Conservation (phyloP, 2,888 invertebrate species). For the Drosophila fulvimacula region DNA sequence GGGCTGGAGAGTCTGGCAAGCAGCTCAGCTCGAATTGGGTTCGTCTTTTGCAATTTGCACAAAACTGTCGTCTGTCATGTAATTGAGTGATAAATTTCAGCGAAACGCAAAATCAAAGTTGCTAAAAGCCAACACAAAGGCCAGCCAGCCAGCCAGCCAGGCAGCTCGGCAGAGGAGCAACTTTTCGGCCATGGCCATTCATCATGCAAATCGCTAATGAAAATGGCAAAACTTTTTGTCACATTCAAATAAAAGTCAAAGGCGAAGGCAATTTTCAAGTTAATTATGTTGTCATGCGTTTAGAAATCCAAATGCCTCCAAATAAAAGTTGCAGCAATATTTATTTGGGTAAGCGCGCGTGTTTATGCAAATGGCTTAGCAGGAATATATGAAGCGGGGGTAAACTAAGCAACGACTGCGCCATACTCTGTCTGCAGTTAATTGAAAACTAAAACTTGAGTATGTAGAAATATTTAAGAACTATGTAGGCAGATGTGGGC, state of each 20-base stretch:
- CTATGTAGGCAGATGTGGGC: not conserved
- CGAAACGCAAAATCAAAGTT: constrained; percentile 54
- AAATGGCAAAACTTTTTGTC: constrained; percentile 35
- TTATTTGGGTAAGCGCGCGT: constrained; percentile 4
- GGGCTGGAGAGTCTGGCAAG: constrained; percentile 17
- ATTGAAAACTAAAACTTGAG: not conserved
- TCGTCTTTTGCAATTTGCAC: constrained; percentile 17
- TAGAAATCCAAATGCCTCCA: constrained; percentile 38
- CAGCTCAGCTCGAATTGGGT: constrained; percentile 17
- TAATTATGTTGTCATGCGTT: constrained; percentile 73
- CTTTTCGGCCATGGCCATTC: constrained; percentile 52
- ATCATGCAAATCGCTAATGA: constrained; percentile 45
- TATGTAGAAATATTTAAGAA: no score
- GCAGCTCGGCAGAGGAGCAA: constrained; percentile 24
- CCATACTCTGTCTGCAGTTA: not conserved
- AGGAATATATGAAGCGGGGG: not conserved
- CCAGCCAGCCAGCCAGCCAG: not conserved
- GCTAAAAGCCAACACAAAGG: constrained; percentile 51
- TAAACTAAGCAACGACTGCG: not conserved
- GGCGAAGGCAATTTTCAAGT: constrained; percentile 47
- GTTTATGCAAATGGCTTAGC: constrained; percentile 30
- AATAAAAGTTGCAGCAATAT: constrained; percentile 34
- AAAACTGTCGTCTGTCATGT: constrained; percentile 69
- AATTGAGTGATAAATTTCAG: constrained; percentile 74
- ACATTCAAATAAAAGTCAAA: constrained; percentile 19